Base-by-base conservation (phyloP, 2,113 vertebrate genomes). In the Numenius arquata region DNA sequence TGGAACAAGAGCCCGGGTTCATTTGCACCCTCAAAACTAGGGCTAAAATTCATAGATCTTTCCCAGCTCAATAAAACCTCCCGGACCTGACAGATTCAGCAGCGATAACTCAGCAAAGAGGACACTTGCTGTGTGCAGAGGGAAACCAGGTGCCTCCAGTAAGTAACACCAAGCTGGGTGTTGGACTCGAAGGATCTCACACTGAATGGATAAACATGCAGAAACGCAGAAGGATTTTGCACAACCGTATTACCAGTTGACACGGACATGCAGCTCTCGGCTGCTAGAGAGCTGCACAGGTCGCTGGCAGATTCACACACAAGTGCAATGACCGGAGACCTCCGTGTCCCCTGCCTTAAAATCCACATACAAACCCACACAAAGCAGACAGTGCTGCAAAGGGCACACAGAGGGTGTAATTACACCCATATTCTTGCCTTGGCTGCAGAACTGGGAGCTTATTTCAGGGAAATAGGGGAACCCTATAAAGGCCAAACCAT, bases 1-100 rank as follows among this genome's bases (percentile, higher is more conserved):
- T 96, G 93, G 90, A 93, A 84, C 55, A 84, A 73, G 77, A 58
- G 53, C 27, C n/a, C 0, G 4, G 77, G 47, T 82, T 85, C 71
- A 29, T n/a, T 1, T 56, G 83, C 77, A 88, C 88, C 96, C 74
- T 90, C 96, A 87, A 89, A 97, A 89, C 71, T 94, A 93, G 96
- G 92, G 62, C 66, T 95, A 81, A 86, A 82, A 94, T 86, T 82
- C 96, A 97, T 77, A 96, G 56, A 97, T 97, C 97, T 97, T 96
- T 63, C 48, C 56, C 65, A 32, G 94, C 93, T 97, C 95, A 96
- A 96, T 97, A 95, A 96, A 97, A 93, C 85, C 27, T 87, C 96
- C 40, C 27, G 38, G 88, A 59, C 73, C 93, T 97, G 96, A 96
- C 85, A 93, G 90, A 95, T 93, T 90, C 91, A 95, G 95, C 95